Conservation (phyloP, 1,140 invertebrate species). For the Tetragnatha versicolor region DNA sequence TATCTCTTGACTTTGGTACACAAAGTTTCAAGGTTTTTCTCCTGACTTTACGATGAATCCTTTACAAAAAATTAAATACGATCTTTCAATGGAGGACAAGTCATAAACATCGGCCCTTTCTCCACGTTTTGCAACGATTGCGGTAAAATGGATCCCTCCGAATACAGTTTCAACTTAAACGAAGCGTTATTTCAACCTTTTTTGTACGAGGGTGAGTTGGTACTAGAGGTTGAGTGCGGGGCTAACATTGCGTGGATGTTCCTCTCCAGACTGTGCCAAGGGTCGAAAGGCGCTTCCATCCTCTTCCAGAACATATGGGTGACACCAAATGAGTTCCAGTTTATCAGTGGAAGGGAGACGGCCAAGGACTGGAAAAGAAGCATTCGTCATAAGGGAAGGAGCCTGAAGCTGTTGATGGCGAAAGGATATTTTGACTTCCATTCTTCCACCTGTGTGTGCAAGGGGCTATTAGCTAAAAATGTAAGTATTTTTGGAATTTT, state of each 20-base stretch:
- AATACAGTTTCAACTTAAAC: no score
- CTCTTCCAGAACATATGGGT: conserved; percentile 65
- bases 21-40: not conserved
- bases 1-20: no score
- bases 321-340: conserved; percentile 69
- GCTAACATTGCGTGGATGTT: conserved; percentile 64
- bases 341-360: conserved; percentile 66
- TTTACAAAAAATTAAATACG: not conserved
- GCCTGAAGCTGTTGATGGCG: conserved; percentile 67
- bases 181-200: conserved; percentile 59
- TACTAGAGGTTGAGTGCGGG: conserved; percentile 66
- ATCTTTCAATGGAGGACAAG: not conserved
- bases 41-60: not conserved
- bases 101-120: not conserved
- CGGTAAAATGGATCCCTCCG: conserved; percentile 7
- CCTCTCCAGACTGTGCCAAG: conserved; percentile 65
- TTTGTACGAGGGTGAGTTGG: conserved; percentile 63
- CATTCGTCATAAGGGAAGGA: conserved; percentile 68
- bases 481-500: conserved; percentile 46
- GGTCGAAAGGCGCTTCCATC: conserved; percentile 66
- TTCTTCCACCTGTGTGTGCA: conserved; percentile 65
- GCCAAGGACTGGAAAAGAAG: conserved; percentile 69
- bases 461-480: conserved; percentile 60
- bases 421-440: conserved; percentile 67
- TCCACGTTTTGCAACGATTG: not conserved